Evolutionary conservation across 1,140 invertebrate genomes (phyloP).

Genomic region (Watersipora subatra): DNA sequence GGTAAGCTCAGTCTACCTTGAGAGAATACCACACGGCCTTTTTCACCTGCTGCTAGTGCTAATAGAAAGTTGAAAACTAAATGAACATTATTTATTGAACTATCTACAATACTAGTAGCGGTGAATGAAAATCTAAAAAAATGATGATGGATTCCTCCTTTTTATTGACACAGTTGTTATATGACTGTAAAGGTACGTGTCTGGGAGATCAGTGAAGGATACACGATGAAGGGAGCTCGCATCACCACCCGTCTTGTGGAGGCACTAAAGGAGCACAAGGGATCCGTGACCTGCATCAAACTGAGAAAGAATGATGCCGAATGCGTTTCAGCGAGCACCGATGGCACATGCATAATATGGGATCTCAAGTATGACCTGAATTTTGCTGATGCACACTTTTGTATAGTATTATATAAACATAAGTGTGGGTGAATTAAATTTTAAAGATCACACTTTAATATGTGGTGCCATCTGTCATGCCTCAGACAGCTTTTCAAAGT

Average conservation of each 20-base stretch:
- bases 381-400: background rate
- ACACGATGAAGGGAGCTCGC: constrained; percentile 10
- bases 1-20: constrained; percentile 26
- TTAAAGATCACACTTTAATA: background rate
- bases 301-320: constrained; percentile 60
- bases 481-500: no score
- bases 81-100: no score
- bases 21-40: no score
- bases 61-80: no score
- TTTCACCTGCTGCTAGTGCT: no score
- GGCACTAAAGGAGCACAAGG: constrained; percentile 74
- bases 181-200: no score
- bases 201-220: constrained; percentile 17
- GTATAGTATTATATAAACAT: background rate
- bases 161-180: no score
- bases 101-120: no score
- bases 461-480: background rate
- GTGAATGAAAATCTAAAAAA: no score
- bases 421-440: background rate
- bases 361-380: constrained; percentile 47
- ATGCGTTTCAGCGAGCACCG: constrained; percentile 69
- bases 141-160: no score
- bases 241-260: constrained; percentile 17
- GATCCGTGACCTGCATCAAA: constrained; percentile 64
- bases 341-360: constrained; percentile 85